A percentile compares a stretch with the other conserved stretches of the same genome.
These are phyloP conservation scores for Sebastes iracundus DNA, from an alignment of 2,797 vertebrate genomes.

Conservation along the genomic window DNA sequence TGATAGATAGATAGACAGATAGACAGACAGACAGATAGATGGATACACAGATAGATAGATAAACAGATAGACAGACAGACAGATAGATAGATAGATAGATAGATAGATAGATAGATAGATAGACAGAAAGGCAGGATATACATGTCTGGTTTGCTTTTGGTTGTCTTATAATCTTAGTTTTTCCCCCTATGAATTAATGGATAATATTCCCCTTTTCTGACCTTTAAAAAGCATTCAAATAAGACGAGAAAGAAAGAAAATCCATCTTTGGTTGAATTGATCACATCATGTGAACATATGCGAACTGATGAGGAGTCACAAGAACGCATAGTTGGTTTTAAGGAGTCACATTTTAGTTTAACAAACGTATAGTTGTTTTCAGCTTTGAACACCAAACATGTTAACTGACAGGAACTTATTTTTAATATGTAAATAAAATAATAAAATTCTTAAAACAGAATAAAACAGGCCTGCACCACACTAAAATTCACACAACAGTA, in stretches of 20 bases:
- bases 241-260: background rate
- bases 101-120: too few species aligned
- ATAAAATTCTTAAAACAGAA: background rate
- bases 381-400: background rate
- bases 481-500: background rate
- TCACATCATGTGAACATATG: background rate
- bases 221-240: background rate
- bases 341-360: background rate
- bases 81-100: too few species aligned
- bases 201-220: background rate
- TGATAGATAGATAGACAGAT: background rate
- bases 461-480: background rate
- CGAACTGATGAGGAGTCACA: background rate
- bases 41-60: too few species aligned
- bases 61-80: too few species aligned
- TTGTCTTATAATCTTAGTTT: background rate
- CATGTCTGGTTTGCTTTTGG: too few species aligned
- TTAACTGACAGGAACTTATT: background rate
- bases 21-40: fast-evolving
- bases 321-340: background rate
- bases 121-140: too few species aligned
- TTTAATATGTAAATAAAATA: background rate
- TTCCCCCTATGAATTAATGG: background rate
- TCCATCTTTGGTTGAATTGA: background rate
- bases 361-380: background rate